These are phyloP conservation scores for Meloidogyne chitwoodi DNA, from an alignment of 1,140 invertebrate species.

Conservation along the genomic window DNA sequence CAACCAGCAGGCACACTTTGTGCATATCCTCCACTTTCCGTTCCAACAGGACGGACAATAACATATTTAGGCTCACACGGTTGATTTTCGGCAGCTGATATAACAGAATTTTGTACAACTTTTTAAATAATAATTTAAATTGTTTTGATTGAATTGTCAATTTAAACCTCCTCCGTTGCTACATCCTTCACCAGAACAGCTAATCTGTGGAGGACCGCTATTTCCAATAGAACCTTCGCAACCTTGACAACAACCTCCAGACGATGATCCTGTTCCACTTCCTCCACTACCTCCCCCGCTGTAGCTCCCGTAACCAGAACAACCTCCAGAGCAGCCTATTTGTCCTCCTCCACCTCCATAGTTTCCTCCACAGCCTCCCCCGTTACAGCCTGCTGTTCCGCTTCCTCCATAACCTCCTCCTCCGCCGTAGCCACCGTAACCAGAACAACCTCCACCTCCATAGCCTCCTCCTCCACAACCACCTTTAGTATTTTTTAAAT, in stretches of 20 bases:
- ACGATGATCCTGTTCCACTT: not conserved
- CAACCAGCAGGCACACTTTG: not conserved
- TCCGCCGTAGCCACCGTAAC: not conserved
- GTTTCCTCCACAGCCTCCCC: not conserved
- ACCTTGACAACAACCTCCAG: not conserved
- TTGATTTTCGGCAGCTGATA: not conserved
- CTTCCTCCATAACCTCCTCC: not conserved
- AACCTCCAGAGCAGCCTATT: not conserved
- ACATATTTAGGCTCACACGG: constrained; percentile 44
- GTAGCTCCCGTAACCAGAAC: not conserved
- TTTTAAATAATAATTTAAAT: too few relatives aligned
- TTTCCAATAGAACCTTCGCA: not conserved
- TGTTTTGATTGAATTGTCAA: not conserved
- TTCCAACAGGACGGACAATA: constrained; percentile 42
- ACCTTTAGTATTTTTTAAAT: not conserved
- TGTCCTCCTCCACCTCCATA: not conserved
- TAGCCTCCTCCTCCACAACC: not conserved
- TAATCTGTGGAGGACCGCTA: not conserved
- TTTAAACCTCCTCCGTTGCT: constrained; percentile 1
- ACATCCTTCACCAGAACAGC: not conserved
- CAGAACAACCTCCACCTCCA: not conserved
- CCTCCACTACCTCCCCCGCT: not conserved
- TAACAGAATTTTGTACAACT: too few relatives aligned
- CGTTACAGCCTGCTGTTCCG: not conserved
- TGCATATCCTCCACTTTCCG: constrained; percentile 22